Base-by-base conservation (phyloP, 1,140 invertebrate species). In the Drosophila pseudoobscura region DNA sequence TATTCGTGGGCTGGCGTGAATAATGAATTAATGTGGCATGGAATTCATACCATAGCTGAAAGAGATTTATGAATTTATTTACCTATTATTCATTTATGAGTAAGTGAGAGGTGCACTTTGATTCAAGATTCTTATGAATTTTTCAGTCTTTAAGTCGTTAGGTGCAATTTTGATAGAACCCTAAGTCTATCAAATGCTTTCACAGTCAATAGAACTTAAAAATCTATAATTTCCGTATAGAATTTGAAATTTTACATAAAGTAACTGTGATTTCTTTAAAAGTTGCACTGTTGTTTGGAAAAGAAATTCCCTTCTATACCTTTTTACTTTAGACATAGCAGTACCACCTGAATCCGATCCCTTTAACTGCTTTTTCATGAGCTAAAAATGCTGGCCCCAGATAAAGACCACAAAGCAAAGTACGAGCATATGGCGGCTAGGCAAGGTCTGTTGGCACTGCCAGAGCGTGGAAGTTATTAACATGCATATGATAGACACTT, bases 401-500 rank as follows among this genome's bases (percentile, higher is more conserved):
- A 1, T 11, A 9, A 11, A 17, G 20, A 26, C 24, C 44, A 17
- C 51, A 41, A 39, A 39, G 39, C 41, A 53, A 41, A 31, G 31
- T 31, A 31, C 31, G 31, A 31, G 31, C 31, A 31, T 31, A 31
- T 31, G 31, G 29, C 7, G 29, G 31, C 31, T 53, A 15, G 51
- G 51, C 51, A 39, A 53, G 26, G 15, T 52, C 35, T 52, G 26
- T 29, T 52, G 9, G 26, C 50, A 52, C 50, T 35, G 13, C 26
- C 50, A 35, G 26, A 8, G 17, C 11, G 50, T 43, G 72, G 57
- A 85, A 75, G 69, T 74, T 80, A 85, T 87, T 88, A 83, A 88
- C 78, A 88, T 83, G 83, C 75, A 83, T 88, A 87, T 87, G 83
- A 88, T 87, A 79, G 83, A 83, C 78, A 87, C 83, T 87, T 88